phyloP scores from a whole-genome alignment of 2,888 invertebrate genomes.

The Drosophila merina region DNA sequence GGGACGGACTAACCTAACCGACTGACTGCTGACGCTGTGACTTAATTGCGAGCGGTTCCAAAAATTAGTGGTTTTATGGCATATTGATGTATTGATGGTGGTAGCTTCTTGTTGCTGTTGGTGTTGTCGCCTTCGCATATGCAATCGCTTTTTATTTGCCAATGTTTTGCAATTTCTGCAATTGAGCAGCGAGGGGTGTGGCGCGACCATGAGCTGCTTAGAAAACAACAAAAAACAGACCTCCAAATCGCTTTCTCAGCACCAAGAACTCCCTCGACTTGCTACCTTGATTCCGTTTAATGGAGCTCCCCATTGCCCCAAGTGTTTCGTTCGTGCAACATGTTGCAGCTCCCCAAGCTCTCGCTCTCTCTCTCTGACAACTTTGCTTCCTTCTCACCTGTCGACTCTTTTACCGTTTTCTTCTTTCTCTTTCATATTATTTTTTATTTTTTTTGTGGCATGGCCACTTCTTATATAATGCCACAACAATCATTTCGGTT shows the following conservation, averaged over 20 bases:
- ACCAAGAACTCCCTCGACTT: slow-evolving; percentile 46
- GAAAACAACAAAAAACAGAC: slow-evolving; percentile 20
- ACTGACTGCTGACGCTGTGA: slow-evolving; percentile 56
- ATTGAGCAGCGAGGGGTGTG: slow-evolving; percentile 12
- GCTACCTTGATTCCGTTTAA: slow-evolving; percentile 54
- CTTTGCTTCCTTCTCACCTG: slow-evolving; percentile 63
- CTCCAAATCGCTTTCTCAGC: slow-evolving; percentile 52
- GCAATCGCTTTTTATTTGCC: slow-evolving; percentile 61
- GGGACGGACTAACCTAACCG: slow-evolving; percentile 27
- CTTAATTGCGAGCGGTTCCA: slow-evolving; percentile 64
- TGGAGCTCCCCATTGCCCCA: slow-evolving; percentile 1
- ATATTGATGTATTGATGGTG: slow-evolving; percentile 55
- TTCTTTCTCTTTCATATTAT: slow-evolving; percentile 39
- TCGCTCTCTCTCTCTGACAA: slow-evolving; percentile 20
- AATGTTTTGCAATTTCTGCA: slow-evolving; percentile 74
- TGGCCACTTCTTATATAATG: slow-evolving; percentile 80
- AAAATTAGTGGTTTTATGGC: slow-evolving; percentile 59
- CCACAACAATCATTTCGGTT: slow-evolving; percentile 77
- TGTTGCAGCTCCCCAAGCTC: slow-evolving; percentile 32
- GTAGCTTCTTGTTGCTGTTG: slow-evolving; percentile 10
- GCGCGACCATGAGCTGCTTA: slow-evolving; percentile 63
- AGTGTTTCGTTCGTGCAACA: slow-evolving; percentile 76
- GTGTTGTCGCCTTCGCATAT: slow-evolving; percentile 35
- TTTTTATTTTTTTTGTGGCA: slow-evolving; percentile 76
- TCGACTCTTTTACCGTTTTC: slow-evolving; percentile 29